These are phyloP conservation scores for Candoia aspera DNA, from an alignment of 2,113 vertebrate species.

Conservation along the genomic window DNA sequence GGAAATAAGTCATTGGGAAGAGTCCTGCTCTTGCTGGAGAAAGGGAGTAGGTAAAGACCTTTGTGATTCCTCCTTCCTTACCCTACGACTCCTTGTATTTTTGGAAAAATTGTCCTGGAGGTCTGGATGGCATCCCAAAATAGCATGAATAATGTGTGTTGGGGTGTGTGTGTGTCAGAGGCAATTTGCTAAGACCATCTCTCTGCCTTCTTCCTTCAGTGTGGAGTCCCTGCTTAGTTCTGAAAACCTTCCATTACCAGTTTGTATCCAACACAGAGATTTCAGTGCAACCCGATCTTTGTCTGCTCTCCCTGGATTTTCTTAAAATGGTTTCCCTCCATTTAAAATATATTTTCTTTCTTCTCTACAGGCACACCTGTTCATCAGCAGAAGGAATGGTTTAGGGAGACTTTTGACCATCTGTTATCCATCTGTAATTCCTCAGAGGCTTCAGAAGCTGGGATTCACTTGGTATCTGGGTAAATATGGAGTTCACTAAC, in stretches of 20 bases:
- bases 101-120: background rate
- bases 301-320: background rate
- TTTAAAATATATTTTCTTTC: constrained; percentile 2
- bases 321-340: constrained; percentile 3
- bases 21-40: background rate
- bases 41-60: background rate
- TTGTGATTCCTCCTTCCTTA: background rate
- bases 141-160: background rate
- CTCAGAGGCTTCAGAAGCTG: constrained; percentile 77
- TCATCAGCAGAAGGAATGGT: constrained; percentile 82
- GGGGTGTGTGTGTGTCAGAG: background rate
- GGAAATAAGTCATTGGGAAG: background rate
- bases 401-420: constrained; percentile 85
- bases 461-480: constrained; percentile 87
- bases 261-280: background rate
- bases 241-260: background rate
- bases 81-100: background rate
- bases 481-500: constrained; percentile 55
- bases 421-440: constrained; percentile 80
- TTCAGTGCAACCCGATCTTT: background rate
- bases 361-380: constrained; percentile 74
- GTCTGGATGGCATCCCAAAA: background rate
- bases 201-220: background rate
- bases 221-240: background rate
- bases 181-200: background rate